These are phyloP conservation scores for Ischnura elegans DNA, from an alignment of 2,888 invertebrate species.

Conservation along the genomic window DNA sequence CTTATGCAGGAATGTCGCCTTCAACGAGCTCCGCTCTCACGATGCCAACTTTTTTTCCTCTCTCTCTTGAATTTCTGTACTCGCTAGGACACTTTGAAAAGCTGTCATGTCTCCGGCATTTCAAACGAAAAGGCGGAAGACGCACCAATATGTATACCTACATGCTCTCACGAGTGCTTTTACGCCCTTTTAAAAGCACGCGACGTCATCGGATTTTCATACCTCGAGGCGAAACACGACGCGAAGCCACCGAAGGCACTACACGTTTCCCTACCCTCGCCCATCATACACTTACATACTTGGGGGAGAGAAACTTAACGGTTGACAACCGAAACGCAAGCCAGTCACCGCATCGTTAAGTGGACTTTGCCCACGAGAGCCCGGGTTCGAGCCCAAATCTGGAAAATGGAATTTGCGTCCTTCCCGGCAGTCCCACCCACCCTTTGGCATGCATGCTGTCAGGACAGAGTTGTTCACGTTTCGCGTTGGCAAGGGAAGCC, in stretches of 20 bases:
- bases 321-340: neutral
- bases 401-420: slow-evolving; percentile 63
- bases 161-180: neutral
- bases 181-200: neutral
- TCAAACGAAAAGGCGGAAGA: neutral
- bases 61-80: too few relatives aligned
- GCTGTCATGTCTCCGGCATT: neutral
- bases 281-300: too few relatives aligned
- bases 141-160: neutral
- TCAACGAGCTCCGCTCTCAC: too few relatives aligned
- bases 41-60: too few relatives aligned
- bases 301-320: too few relatives aligned
- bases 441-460: too few relatives aligned
- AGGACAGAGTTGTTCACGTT: neutral
- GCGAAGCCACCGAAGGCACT: neutral
- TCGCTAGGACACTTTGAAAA: neutral
- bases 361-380: neutral
- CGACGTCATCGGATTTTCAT: neutral
- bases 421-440: neutral
- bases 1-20: too few relatives aligned
- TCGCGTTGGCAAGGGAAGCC: slow-evolving; percentile 8
- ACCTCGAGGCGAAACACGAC: neutral
- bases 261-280: neutral
- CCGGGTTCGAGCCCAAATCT: slow-evolving; percentile 59
- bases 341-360: neutral